Conservation (phyloP, 1,140 invertebrate genomes). For the Achatina immaculata region DNA sequence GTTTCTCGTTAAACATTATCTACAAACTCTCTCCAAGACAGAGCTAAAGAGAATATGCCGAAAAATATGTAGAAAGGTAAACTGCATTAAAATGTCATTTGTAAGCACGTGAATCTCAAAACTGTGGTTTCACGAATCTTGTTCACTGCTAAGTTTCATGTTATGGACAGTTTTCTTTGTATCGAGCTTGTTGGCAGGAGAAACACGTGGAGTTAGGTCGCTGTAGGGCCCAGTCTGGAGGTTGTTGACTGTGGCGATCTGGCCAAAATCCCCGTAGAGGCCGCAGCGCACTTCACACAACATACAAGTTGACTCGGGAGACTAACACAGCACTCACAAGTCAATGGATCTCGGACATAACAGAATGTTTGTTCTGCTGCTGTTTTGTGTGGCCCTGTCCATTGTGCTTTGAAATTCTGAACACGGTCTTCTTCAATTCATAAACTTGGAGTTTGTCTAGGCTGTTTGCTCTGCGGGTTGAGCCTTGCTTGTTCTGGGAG, state of each 20-base stretch:
- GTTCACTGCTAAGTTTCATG: too few relatives aligned
- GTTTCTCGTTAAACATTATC: too few relatives aligned
- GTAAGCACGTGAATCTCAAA: too few relatives aligned
- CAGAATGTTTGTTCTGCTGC: neutral
- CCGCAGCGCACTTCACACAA: slow-evolving; percentile 3
- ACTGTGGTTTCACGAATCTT: too few relatives aligned
- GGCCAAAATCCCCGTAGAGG: neutral
- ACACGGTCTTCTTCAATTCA: neutral
- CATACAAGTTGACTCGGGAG: neutral
- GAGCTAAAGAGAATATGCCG: too few relatives aligned
- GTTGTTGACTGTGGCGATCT: slow-evolving; percentile 4
- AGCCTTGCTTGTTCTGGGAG: neutral
- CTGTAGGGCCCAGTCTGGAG: neutral
- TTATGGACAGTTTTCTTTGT: too few relatives aligned
- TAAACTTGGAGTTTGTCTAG: neutral
- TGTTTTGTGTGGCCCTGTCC: neutral
- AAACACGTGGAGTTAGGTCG: neutral
- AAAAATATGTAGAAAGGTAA: too few relatives aligned
- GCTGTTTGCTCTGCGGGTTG: neutral
- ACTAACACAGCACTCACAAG: neutral
- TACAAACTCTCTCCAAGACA: too few relatives aligned
- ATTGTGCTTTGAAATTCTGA: slow-evolving; percentile 10
- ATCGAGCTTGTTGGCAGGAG: too few relatives aligned
- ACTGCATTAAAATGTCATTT: too few relatives aligned
- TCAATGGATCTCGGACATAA: neutral